Evolutionary conservation across 2,797 vertebrate genomes (phyloP), one percentile per base, ranked within the genome.

Genomic region (Coregonus ussuriensis): DNA sequence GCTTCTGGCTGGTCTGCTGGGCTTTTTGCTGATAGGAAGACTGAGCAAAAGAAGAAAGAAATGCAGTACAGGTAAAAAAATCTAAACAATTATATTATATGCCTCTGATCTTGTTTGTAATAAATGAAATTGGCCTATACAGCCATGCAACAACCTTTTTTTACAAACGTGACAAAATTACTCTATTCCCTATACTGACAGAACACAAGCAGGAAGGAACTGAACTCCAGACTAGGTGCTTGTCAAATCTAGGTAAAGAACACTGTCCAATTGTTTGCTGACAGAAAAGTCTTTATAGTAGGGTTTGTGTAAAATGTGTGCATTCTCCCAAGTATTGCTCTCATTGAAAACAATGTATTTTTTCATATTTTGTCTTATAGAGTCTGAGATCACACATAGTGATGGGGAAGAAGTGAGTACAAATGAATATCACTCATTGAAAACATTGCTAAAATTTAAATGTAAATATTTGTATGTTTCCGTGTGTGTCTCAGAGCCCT

Each of bases 161-260:
- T 59, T 21, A 5, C 56, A 59, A n/a, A 59, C 9, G 9, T 47
- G 41, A 47, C 41, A 62, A 21, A n/a, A 14, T 52, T 13, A 21
- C 13, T 25, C 41, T 71, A 47, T 71, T 71, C 41, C 59, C 59
- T 13, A 6, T 72, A 76, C 77, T 71, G 66, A 69, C 41, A 6
- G 18, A 21, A 7, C n/a, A 52, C 31, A 72, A 16, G 2, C 62
- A 0, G 0, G 84, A 85, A 1, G 82, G 75, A 74, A 81, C 89
- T 0, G 87, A 89, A 74, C 82, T 91, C 74, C 85, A 79, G 81
- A 82, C 71, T 31, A 81, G 88, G 88, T 86, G 1, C 1, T 7
- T 72, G 0, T 41, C 77, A 70, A n/a, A 1, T 37, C 0, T 71
- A 0, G 87, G 89, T 88, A 77, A 62, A 41, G 16, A 47, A 47